Percentiles rank a stretch among this genome's conserved stretches.
These are phyloP conservation scores for Oncorhynchus keta DNA, from an alignment of 2,113 vertebrate species.

Conservation along the genomic window DNA sequence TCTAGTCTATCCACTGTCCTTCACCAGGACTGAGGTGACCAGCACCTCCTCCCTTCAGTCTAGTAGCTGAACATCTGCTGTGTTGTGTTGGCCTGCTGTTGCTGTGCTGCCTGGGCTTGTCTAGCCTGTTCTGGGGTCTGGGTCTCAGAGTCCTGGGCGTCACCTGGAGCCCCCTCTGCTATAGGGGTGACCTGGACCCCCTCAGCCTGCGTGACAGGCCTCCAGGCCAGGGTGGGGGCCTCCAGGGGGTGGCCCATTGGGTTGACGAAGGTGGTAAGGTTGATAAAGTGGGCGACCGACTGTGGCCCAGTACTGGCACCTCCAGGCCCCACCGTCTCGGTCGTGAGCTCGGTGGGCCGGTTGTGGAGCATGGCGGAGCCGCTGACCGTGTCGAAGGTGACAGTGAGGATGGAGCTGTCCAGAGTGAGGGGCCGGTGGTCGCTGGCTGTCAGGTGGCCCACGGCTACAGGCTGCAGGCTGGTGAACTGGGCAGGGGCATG, in stretches of 20 bases:
- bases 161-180: constrained; percentile 57
- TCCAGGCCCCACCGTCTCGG: constrained; percentile 67
- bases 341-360: constrained; percentile 80
- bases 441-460: constrained; percentile 81
- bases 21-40: constrained; percentile 40
- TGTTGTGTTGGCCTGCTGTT: constrained; percentile 56
- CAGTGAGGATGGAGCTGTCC: constrained; percentile 95
- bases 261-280: constrained; percentile 94
- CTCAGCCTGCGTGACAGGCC: constrained; percentile 77
- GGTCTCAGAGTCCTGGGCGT: constrained; percentile 56
- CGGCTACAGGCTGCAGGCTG: constrained; percentile 89
- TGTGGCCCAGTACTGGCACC: constrained; percentile 63
- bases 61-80: constrained; percentile 95
- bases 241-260: constrained; percentile 88
- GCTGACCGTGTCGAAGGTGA: constrained; percentile 93
- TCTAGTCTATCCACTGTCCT: constrained; percentile 11
- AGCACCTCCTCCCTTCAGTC: constrained; percentile 49
- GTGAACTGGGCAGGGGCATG: constrained; percentile 86
- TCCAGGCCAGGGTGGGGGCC: constrained; percentile 85
- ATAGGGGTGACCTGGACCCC: constrained; percentile 54
- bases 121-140: constrained; percentile 58
- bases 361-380: constrained; percentile 91
- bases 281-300: constrained; percentile 94
- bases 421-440: constrained; percentile 90
- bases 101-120: constrained; percentile 63